Base-by-base conservation (phyloP, 1,140 invertebrate genomes). In the Littorina saxatilis region DNA sequence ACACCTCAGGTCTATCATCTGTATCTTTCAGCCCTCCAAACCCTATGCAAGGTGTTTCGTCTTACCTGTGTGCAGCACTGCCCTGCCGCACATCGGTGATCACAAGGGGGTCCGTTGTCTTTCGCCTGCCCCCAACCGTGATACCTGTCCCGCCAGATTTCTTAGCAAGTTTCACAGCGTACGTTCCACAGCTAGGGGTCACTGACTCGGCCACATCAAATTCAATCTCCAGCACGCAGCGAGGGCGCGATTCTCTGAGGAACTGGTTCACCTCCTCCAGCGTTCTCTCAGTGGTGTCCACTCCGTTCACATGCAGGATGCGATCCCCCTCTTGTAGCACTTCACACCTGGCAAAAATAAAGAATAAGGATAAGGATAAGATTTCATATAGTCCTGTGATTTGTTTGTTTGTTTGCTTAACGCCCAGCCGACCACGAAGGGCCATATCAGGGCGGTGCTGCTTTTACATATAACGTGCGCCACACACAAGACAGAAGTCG, bases 141-240 rank as follows among this genome's bases (percentile, higher is more conserved):
- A 99, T 95, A 2, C 97, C 97, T 20, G 98, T 93, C 39, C 96
- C 96, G 23, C 94, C 82, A 94, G 95, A 29, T 40, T 95, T 95
- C 88, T 97, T 96, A 0, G 96, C 95, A 17, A 99, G 92, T 92
- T 98, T 97, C 0, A 99, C 97, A 80, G 96, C 96, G 89, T 98
- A 98, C 0, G 96, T 95, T 11, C 97, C 97, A 86, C 96, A 96
- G 17, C 96, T 96, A 1, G 97, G 96, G 75, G 98, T 96, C 29
- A 98, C 96, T 0, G 96, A 95, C 86, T 98, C 96, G 90, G 96
- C 96, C 86, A 98, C 96, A 93, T 97, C 97, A 92, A 98, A 98
- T 91, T 98, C 97, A 4, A 96, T 94, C 61, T 95, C 94, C 2
- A 97, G 85, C 55, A 86, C 81, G 89, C 92, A 86, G 87, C 90